Percentiles rank a stretch among this genome's conserved stretches.
These are phyloP conservation scores for Harpia harpyja DNA, from an alignment of 2,797 vertebrate genomes.

Conservation along the genomic window DNA sequence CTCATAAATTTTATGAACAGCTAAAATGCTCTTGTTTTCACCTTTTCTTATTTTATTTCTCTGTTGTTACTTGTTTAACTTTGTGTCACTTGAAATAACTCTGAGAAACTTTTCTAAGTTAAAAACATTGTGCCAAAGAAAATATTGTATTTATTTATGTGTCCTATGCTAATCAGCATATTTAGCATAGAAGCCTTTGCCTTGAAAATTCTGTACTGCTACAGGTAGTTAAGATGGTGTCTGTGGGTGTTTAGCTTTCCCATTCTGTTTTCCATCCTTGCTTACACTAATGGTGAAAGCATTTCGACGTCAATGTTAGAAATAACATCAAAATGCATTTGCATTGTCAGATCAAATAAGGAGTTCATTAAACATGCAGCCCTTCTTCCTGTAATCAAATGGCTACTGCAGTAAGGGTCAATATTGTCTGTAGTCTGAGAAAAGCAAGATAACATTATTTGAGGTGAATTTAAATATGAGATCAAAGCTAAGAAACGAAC, in stretches of 20 bases:
- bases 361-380: background rate
- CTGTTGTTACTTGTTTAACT: background rate
- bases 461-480: constrained; percentile 39
- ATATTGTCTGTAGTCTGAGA: constrained; percentile 15
- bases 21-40: background rate
- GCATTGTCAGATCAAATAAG: constrained; percentile 41
- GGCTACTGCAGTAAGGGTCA: background rate
- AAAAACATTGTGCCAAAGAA: background rate
- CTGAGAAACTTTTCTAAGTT: background rate
- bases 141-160: background rate
- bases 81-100: background rate
- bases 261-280: background rate
- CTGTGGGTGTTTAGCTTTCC: background rate
- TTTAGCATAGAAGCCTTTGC: background rate
- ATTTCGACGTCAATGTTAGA: constrained; percentile 7
- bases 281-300: background rate
- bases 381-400: constrained; percentile 25
- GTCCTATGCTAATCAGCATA: background rate
- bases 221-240: background rate
- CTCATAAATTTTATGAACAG: background rate
- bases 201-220: constrained; percentile 1
- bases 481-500: constrained; percentile 46
- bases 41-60: background rate
- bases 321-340: constrained; percentile 46
- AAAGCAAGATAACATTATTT: constrained; percentile 12